These are phyloP conservation scores for Folsomia candida DNA, from an alignment of 2,888 invertebrate genomes.

Conservation along the genomic window DNA sequence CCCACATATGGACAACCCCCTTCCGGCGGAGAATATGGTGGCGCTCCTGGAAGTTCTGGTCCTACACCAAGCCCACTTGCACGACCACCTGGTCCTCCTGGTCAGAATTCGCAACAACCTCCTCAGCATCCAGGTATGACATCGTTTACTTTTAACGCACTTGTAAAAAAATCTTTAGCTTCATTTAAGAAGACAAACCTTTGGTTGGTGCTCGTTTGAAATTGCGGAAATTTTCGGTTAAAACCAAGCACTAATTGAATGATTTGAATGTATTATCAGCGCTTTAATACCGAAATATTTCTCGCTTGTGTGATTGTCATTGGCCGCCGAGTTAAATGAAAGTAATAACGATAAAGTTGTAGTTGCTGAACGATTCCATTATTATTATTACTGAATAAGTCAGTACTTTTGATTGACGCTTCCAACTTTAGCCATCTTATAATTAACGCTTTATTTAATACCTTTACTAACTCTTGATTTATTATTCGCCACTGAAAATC, in stretches of 20 bases:
- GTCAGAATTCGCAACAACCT: slow-evolving; percentile 30
- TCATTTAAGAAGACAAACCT: too few species aligned
- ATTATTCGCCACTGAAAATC: background rate
- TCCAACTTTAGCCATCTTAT: background rate
- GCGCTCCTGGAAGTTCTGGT: slow-evolving; percentile 20
- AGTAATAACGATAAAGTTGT: background rate
- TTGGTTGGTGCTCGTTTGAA: too few species aligned
- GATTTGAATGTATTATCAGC: background rate
- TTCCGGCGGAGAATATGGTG: slow-evolving; percentile 28
- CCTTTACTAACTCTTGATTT: background rate
- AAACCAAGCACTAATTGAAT: background rate
- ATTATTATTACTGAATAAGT: background rate
- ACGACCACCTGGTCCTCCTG: slow-evolving; percentile 31
- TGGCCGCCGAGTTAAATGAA: background rate
- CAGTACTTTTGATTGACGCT: background rate
- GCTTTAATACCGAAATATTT: background rate
- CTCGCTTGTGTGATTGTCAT: slow-evolving; percentile 8
- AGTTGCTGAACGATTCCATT: background rate
- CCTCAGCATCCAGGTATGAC: slow-evolving; percentile 39
- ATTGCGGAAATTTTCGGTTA: slow-evolving; percentile 12
- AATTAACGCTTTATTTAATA: background rate
- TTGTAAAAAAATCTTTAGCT: too few species aligned
- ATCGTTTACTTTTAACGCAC: slow-evolving; percentile 11
- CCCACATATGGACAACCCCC: slow-evolving; percentile 59
- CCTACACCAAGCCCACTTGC: slow-evolving; percentile 34